Percentiles rank a stretch among this genome's conserved stretches.
Evolutionary conservation across 2,888 invertebrate species (phyloP).

Genomic region (Nemotelus nigrinus): DNA sequence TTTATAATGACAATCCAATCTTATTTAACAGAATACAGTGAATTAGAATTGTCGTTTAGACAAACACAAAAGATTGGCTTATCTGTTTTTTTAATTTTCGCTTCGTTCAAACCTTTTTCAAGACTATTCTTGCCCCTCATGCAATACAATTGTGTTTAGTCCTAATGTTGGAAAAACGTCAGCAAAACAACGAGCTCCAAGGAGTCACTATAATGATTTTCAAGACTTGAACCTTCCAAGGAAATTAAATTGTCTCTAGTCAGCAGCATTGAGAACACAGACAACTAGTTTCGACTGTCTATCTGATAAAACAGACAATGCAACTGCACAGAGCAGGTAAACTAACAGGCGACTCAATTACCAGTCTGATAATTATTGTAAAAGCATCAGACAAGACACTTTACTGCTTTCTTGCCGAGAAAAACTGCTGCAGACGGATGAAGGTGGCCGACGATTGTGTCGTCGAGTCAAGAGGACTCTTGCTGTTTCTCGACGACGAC

Average conservation of each 20-base stretch:
- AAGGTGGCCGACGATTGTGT: neutral
- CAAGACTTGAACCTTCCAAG: slow-evolving; percentile 45
- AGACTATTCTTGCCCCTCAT: too few relatives aligned
- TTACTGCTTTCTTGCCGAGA: neutral
- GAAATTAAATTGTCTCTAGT: slow-evolving; percentile 45
- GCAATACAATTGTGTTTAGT: too few relatives aligned
- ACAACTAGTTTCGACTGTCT: neutral
- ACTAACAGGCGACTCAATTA: slow-evolving; percentile 23
- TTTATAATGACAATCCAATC: too few relatives aligned
- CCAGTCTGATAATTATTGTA: slow-evolving; percentile 34
- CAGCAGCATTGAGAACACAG: slow-evolving; percentile 38
- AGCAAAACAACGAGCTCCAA: neutral
- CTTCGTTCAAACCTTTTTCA: too few relatives aligned
- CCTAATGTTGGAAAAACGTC: too few relatives aligned
- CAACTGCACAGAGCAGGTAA: slow-evolving; percentile 10
- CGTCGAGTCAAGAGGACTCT: slow-evolving; percentile 10
- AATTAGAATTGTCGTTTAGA: too few relatives aligned
- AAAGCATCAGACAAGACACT: slow-evolving; percentile 29
- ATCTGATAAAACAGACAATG: neutral
- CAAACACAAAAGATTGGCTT: too few relatives aligned
- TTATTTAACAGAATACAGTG: too few relatives aligned
- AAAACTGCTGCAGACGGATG: neutral
- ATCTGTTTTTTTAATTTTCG: too few relatives aligned
- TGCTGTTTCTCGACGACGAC: neutral
- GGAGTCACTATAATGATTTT: slow-evolving; percentile 39